These are phyloP conservation scores for Callocephalon fimbriatum DNA, from an alignment of 2,113 vertebrate genomes.

Conservation along the genomic window DNA sequence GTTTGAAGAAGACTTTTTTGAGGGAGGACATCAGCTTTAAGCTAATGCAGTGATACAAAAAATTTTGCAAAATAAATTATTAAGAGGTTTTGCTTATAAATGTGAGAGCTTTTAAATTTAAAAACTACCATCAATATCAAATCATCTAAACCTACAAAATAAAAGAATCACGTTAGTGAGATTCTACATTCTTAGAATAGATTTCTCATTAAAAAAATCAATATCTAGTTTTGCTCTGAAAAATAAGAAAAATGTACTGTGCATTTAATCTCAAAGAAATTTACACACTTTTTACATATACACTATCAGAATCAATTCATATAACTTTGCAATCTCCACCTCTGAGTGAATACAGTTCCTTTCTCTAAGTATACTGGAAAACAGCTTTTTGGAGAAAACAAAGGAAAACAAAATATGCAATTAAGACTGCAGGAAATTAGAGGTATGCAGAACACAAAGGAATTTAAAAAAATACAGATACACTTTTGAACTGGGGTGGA, in stretches of 20 bases:
- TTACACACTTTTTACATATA: slow-evolving; percentile 14
- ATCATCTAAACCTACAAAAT: slow-evolving; percentile 36
- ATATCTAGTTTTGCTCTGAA: slow-evolving; percentile 61
- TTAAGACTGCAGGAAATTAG: neutral
- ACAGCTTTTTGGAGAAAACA: neutral
- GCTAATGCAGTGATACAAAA: neutral
- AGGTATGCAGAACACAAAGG: neutral
- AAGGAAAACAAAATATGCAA: neutral
- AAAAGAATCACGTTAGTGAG: neutral
- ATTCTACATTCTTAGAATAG: slow-evolving; percentile 27
- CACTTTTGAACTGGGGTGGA: neutral
- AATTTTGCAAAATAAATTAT: neutral
- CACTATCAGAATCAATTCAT: neutral
- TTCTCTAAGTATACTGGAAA: neutral
- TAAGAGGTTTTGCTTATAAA: neutral
- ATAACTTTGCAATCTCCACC: neutral
- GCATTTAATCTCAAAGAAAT: slow-evolving; percentile 1
- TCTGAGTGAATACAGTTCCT: neutral
- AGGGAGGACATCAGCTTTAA: neutral
- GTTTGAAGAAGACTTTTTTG: neutral
- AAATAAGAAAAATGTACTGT: slow-evolving; percentile 31
- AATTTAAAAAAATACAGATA: neutral
- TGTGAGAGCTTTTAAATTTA: neutral
- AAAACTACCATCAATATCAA: slow-evolving; percentile 31
- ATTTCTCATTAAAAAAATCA: slow-evolving; percentile 67